phyloP scores from a whole-genome alignment of 2,888 invertebrate species.

The Amblyteles armatorius region DNA sequence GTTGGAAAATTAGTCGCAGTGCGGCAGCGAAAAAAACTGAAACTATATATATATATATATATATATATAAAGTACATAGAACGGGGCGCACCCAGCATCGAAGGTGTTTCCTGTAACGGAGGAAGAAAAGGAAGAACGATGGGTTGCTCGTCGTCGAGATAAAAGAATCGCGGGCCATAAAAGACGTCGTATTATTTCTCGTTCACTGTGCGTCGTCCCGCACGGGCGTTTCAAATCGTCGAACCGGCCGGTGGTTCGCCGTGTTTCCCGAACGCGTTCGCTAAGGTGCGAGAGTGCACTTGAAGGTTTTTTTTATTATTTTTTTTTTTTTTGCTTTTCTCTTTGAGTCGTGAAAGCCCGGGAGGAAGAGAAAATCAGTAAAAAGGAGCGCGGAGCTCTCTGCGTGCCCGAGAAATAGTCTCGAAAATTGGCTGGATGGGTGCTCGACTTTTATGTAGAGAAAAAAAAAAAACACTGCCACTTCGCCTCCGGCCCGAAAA shows the following conservation, averaged over 20 bases:
- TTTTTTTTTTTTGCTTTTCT: neutral
- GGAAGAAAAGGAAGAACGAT: neutral
- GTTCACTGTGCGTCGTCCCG: neutral
- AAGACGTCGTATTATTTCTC: neutral
- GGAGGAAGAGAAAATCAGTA: neutral
- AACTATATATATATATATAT: neutral
- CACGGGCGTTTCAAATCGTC: neutral
- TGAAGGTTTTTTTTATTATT: too few species aligned
- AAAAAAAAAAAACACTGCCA: neutral
- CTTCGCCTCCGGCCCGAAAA: neutral
- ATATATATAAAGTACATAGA: neutral
- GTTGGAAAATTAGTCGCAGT: neutral
- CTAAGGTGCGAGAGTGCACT: neutral
- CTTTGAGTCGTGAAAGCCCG: neutral
- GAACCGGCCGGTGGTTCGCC: neutral
- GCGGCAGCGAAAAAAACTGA: neutral
- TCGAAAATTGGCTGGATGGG: slow-evolving; percentile 33
- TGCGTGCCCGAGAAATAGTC: neutral
- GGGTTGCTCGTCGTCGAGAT: neutral
- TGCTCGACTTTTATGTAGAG: slow-evolving; percentile 30
- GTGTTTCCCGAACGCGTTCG: neutral
- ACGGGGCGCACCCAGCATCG: neutral
- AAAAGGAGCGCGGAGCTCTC: neutral
- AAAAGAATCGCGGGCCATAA: neutral
- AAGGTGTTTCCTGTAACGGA: neutral